Base-by-base conservation (phyloP, 1,140 invertebrate species). In the Drosophila saltans region DNA sequence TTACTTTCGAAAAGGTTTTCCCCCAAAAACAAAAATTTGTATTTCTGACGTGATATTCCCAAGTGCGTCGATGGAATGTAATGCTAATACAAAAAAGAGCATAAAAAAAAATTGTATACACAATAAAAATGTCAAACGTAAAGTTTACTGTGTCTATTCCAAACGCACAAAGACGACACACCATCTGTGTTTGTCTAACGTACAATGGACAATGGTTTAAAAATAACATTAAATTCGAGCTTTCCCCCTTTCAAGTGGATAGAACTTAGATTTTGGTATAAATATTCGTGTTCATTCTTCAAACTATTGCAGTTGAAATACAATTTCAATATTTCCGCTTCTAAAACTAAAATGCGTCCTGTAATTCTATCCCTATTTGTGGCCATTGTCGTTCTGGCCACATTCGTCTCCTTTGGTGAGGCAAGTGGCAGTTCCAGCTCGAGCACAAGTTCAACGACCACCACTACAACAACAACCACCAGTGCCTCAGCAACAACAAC, bases 1-100 rank as follows among this genome's bases (percentile, higher is more conserved):
- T 26, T 7, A 26, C 21, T 52, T 52, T 52, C 9, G 21, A 52
- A 26, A 9, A 26, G 45, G 45, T 52, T 52, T 52, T 52, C 45
- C 45, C 45, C 45, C 45, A 52, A 48, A 30, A 26, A 26, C n/a
- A 45, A 45, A 45, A 52, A 52, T 52, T 52, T 52, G 8, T 10
- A 10, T 26, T 26, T 52, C 24, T 52, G 45, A 52, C 45, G 21
- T 52, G 10, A 52, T 26, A 52, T 26, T 52, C 1, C 45, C 45
- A 52, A 52, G 45, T 52, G 45, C 45, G 45, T 52, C 9, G 45
- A 52, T 52, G 45, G 21, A 24, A 52, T 52, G 45, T 52, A 52
- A 52, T 26, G 21, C 7, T 10, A 52, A 52, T 26, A 21, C 0
- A 16, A 16, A 52, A 26, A 52, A 52, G 45, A 52, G 26, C 6